These are phyloP conservation scores for Proterorhinus semilunaris DNA, from an alignment of 2,113 vertebrate species.

Conservation along the genomic window DNA sequence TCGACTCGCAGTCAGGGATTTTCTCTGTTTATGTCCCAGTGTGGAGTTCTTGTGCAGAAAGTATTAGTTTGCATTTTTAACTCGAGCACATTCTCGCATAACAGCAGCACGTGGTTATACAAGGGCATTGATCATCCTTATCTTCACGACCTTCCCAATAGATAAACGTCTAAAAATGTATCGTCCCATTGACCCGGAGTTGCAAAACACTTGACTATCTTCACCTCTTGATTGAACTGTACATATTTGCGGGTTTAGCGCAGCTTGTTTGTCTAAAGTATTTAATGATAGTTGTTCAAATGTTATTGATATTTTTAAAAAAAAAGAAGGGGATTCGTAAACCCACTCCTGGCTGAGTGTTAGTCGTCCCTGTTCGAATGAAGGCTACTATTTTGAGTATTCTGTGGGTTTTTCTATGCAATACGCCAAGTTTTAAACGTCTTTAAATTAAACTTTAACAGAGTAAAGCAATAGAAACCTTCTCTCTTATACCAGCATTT, in stretches of 20 bases:
- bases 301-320: background rate
- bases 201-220: background rate
- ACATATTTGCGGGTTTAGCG: constrained; percentile 23
- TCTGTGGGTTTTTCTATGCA: constrained; percentile 54
- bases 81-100: too few species aligned
- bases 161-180: background rate
- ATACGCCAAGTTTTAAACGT: constrained; percentile 25
- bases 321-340: constrained; percentile 2
- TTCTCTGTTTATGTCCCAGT: too few species aligned
- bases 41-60: too few species aligned
- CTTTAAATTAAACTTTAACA: constrained; percentile 5
- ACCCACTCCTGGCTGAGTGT: constrained; percentile 9
- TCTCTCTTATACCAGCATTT: constrained; percentile 5
- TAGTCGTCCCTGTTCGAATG: constrained; percentile 10
- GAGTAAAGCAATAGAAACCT: background rate
- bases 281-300: constrained; percentile 35
- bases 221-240: constrained; percentile 8
- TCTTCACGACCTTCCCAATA: background rate
- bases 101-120: too few species aligned
- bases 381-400: constrained; percentile 6
- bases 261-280: constrained; percentile 39
- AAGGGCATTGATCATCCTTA: too few species aligned
- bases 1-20: too few species aligned
- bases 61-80: too few species aligned
- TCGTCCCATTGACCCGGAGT: background rate